These are phyloP conservation scores for Oligia latruncula DNA, from an alignment of 2,888 invertebrate genomes.

Conservation along the genomic window DNA sequence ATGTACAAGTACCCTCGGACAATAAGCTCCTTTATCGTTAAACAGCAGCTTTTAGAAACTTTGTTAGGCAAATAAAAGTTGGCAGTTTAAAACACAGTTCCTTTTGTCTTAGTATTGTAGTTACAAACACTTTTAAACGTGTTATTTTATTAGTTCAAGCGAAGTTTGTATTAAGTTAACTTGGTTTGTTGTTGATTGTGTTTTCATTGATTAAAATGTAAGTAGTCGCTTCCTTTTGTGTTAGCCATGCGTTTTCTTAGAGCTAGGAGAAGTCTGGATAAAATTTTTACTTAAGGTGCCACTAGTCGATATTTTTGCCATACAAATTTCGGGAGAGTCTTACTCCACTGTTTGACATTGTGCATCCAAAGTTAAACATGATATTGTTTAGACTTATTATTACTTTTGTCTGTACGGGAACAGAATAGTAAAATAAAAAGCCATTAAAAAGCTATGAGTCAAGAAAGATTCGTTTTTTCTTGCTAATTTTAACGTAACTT, in stretches of 20 bases:
- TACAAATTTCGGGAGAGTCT: too few relatives aligned
- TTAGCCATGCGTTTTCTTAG: background rate
- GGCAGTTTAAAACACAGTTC: slow-evolving; percentile 57
- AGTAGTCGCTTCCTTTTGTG: background rate
- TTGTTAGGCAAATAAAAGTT: slow-evolving; percentile 69
- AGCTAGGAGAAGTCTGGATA: background rate
- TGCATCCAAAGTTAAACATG: too few relatives aligned
- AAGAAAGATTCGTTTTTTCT: too few relatives aligned
- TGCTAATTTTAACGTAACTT: too few relatives aligned
- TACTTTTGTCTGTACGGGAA: too few relatives aligned
- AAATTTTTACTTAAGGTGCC: background rate
- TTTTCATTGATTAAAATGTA: slow-evolving; percentile 31
- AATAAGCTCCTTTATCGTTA: slow-evolving; percentile 66
- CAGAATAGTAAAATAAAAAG: too few relatives aligned
- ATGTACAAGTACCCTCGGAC: slow-evolving; percentile 52
- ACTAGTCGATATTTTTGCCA: too few relatives aligned
- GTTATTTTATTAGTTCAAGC: slow-evolving; percentile 56
- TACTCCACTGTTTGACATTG: too few relatives aligned
- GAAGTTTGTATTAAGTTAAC: slow-evolving; percentile 39
- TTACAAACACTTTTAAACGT: slow-evolving; percentile 55
- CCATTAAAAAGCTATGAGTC: too few relatives aligned
- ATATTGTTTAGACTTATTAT: too few relatives aligned
- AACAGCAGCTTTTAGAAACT: slow-evolving; percentile 66
- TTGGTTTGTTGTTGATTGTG: slow-evolving; percentile 38
- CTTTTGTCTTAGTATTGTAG: slow-evolving; percentile 59